Evolutionary conservation across 2,113 vertebrate species (phyloP).

Genomic region (Forbesichthys agassizii): DNA sequence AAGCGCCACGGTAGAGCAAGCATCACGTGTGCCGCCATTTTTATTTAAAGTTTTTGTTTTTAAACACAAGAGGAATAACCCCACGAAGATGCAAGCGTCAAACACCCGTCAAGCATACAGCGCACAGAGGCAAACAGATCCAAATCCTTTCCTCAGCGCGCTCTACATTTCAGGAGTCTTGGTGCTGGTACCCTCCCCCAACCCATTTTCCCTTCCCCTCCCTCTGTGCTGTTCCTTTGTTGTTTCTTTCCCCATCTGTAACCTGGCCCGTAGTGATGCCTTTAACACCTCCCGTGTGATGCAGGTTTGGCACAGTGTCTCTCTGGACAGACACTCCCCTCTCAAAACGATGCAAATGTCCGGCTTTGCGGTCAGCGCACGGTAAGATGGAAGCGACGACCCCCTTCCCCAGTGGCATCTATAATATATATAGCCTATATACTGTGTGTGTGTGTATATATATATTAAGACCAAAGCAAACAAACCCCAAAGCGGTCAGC

Average conservation of each 20-base stretch:
- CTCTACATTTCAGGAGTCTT: slow-evolving; percentile 69
- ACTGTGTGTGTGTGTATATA: no score
- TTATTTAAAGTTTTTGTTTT: not conserved
- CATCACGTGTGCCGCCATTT: slow-evolving; percentile 61
- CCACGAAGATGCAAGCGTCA: slow-evolving; percentile 74
- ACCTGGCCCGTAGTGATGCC: slow-evolving; percentile 84
- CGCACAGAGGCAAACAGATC: slow-evolving; percentile 70
- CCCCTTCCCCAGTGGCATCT: slow-evolving; percentile 49
- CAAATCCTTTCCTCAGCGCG: slow-evolving; percentile 54
- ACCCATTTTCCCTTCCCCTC: slow-evolving; percentile 39
- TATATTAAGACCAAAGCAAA: not conserved
- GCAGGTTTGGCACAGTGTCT: slow-evolving; percentile 92
- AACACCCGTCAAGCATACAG: slow-evolving; percentile 73
- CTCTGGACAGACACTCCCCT: slow-evolving; percentile 90
- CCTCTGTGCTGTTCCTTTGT: slow-evolving; percentile 67
- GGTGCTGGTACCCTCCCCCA: slow-evolving; percentile 58
- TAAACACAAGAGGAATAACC: slow-evolving; percentile 70
- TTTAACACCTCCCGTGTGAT: slow-evolving; percentile 93
- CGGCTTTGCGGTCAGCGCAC: slow-evolving; percentile 77
- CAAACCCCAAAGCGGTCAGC: slow-evolving; percentile 31
- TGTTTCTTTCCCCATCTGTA: slow-evolving; percentile 55
- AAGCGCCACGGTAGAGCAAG: slow-evolving; percentile 52
- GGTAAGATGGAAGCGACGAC: slow-evolving; percentile 65
- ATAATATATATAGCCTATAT: not conserved
- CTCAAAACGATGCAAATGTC: slow-evolving; percentile 86